Evolutionary conservation across 2,797 vertebrate genomes (phyloP).

Genomic region (Zalophus californianus): DNA sequence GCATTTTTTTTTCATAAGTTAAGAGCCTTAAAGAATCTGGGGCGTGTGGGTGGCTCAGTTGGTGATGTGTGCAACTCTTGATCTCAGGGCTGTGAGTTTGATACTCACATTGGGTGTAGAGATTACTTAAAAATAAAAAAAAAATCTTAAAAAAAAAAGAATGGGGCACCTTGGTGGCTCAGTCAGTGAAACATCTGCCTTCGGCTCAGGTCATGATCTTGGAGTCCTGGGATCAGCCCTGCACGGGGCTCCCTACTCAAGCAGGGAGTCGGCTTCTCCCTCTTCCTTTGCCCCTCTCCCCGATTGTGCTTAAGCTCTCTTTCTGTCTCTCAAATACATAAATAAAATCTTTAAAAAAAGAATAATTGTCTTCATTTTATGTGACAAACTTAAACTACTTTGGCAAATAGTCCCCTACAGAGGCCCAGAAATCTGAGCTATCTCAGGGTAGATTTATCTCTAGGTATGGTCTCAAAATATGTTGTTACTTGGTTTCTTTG

Average conservation of each 20-base stretch:
- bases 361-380: not conserved
- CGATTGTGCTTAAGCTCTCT: not conserved
- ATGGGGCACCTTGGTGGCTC: no score
- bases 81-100: not conserved
- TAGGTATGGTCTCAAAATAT: not conserved
- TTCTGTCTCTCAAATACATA: not conserved
- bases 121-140: not conserved
- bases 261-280: not conserved
- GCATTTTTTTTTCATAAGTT: not conserved
- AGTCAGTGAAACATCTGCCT: not conserved
- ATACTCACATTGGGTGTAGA: not conserved
- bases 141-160: not conserved
- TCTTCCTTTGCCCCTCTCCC: not conserved
- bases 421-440: not conserved
- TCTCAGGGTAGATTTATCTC: not conserved
- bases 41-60: not conserved
- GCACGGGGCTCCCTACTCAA: fast-evolving
- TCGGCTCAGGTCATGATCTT: not conserved
- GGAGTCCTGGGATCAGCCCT: not conserved
- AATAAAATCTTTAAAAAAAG: not conserved
- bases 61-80: not conserved
- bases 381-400: not conserved
- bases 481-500: not conserved
- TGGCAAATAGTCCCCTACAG: not conserved
- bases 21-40: not conserved